Evolutionary conservation across 2,888 invertebrate genomes (phyloP).

Genomic region (Oxycera nigricornis): DNA sequence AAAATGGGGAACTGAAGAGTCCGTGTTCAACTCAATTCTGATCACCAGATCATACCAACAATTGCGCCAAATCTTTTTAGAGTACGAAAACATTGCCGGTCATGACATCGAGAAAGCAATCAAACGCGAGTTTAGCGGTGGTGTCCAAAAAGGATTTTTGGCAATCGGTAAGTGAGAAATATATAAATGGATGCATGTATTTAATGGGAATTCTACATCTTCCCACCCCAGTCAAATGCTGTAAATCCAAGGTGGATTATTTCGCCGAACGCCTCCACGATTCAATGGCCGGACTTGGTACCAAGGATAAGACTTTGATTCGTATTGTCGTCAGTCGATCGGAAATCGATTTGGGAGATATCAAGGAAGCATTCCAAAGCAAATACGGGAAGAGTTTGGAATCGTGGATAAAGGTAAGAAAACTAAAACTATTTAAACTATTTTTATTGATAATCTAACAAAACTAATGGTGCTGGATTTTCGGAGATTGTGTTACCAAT

Average conservation of each 20-base stretch:
- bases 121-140: constrained; percentile 88
- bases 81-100: constrained; percentile 82
- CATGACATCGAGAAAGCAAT: constrained; percentile 85
- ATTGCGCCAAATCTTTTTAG: constrained; percentile 82
- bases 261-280: constrained; percentile 91
- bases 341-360: constrained; percentile 91
- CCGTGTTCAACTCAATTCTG: constrained; percentile 84
- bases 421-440: not conserved
- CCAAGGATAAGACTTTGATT: constrained; percentile 90
- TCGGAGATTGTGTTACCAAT: not conserved
- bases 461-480: constrained; percentile 18
- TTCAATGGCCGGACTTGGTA: constrained; percentile 87
- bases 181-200: too few species aligned
- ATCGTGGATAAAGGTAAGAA: constrained; percentile 82
- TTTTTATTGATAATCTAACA: constrained; percentile 7
- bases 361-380: constrained; percentile 87
- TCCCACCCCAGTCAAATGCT: constrained; percentile 76
- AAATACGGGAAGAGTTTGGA: constrained; percentile 84
- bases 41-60: constrained; percentile 90
- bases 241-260: constrained; percentile 88
- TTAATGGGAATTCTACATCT: constrained; percentile 26
- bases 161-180: constrained; percentile 83
- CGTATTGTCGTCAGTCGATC: constrained; percentile 90
- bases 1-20: constrained; percentile 91
- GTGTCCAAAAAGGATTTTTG: constrained; percentile 83